Percentiles rank a stretch among this genome's conserved stretches.
phyloP scores from a whole-genome alignment of 1,140 invertebrate species.

The Aphelenchoides avenae region DNA sequence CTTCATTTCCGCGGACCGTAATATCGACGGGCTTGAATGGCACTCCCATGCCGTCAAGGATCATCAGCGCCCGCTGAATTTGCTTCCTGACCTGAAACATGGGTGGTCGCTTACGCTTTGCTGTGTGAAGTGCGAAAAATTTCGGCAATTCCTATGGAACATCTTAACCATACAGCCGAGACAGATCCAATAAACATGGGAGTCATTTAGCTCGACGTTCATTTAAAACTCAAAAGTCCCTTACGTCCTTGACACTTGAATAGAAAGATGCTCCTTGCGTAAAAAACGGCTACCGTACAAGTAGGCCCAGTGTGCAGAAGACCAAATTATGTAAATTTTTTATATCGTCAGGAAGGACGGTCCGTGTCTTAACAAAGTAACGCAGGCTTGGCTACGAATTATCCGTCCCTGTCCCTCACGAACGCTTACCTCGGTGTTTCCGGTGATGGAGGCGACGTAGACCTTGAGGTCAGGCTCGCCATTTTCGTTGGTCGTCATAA shows the following conservation, averaged over 20 bases:
- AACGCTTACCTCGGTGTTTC: conserved; percentile 36
- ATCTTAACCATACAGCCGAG: conserved; percentile 16
- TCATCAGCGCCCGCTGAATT: too few species aligned
- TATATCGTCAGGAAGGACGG: too few species aligned
- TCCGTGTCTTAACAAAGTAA: conserved; percentile 10
- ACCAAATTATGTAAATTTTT: too few species aligned
- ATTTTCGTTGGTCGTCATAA: conserved; percentile 11
- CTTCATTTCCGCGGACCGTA: conserved; percentile 34
- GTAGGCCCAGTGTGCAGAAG: background rate
- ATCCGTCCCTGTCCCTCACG: too few species aligned
- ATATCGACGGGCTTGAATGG: conserved; percentile 25
- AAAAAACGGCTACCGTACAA: conserved; percentile 7
- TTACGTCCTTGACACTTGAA: too few species aligned
- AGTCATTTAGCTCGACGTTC: conserved; percentile 8
- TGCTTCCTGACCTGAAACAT: too few species aligned
- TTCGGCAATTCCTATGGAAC: background rate
- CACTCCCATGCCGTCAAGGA: too few species aligned
- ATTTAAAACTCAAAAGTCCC: too few species aligned
- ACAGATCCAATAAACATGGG: conserved; percentile 1
- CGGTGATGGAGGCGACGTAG: conserved; percentile 36
- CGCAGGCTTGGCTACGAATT: too few species aligned
- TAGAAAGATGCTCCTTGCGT: conserved; percentile 4
- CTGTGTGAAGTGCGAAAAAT: too few species aligned
- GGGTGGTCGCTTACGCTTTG: too few species aligned
- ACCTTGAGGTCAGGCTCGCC: conserved; percentile 27